phyloP scores from a whole-genome alignment of 2,113 vertebrate genomes.

The Bos indicus region DNA sequence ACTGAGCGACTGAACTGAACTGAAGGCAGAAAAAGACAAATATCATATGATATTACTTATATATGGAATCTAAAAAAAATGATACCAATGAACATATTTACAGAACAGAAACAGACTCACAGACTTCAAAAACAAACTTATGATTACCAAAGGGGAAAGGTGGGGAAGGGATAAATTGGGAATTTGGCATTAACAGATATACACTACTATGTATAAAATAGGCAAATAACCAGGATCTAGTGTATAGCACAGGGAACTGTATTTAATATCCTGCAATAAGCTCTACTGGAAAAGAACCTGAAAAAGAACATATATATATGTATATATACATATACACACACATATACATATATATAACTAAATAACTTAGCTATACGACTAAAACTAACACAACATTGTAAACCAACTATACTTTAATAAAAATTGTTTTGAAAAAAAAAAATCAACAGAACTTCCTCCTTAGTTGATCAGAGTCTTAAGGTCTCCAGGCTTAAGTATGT shows the following conservation, averaged over 20 bases:
- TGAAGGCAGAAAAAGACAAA: not conserved
- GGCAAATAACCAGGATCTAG: not conserved
- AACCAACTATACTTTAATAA: not conserved
- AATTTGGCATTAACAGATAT: not conserved
- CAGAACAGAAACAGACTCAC: not conserved
- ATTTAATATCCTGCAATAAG: not conserved
- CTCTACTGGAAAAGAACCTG: not conserved
- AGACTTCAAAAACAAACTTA: not conserved
- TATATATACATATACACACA: rapidly evolving
- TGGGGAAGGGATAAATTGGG: not conserved
- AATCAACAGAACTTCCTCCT: not conserved
- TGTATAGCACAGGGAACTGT: not conserved
- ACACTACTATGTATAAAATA: not conserved
- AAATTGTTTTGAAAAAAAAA: not conserved
- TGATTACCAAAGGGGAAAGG: not conserved
- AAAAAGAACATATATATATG: not conserved
- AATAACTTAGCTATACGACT: not conserved
- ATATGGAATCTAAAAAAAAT: not conserved
- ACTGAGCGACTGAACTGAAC: too few relatives aligned
- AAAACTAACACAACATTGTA: not conserved
- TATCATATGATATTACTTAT: not conserved
- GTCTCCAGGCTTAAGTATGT: not conserved
- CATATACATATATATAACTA: not conserved
- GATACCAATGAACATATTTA: not conserved
- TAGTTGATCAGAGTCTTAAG: not conserved